phyloP scores from a whole-genome alignment of 2,113 vertebrate genomes.

The Poeciliopsis occidentalis region DNA sequence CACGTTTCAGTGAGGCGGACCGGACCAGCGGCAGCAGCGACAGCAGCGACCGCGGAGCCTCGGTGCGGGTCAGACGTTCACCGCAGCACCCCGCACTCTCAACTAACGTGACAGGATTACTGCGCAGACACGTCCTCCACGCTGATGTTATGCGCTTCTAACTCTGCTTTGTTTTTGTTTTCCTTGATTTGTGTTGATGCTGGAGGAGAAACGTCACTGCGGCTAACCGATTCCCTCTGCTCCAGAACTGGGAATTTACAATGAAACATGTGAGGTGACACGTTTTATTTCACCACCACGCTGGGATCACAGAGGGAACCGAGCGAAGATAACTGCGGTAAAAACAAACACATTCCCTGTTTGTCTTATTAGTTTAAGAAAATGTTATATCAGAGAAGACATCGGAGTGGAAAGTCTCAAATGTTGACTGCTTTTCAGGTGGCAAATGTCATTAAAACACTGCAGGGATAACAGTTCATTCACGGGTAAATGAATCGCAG shows the following conservation, averaged over 20 bases:
- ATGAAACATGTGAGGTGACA: slow-evolving; percentile 72
- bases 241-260: slow-evolving; percentile 61
- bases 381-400: not conserved
- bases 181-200: not conserved
- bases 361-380: not conserved
- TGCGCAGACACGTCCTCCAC: slow-evolving; percentile 19
- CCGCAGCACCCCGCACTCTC: slow-evolving; percentile 14
- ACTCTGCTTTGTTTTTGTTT: not conserved
- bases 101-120: slow-evolving; percentile 17
- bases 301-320: slow-evolving; percentile 30
- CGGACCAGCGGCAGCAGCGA: not conserved
- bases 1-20: not conserved
- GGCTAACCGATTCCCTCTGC: slow-evolving; percentile 40
- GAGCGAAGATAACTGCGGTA: slow-evolving; percentile 35
- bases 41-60: slow-evolving; percentile 27
- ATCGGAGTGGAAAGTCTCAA: no score
- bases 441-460: not conserved
- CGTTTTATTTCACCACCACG: slow-evolving; percentile 12
- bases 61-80: slow-evolving; percentile 28
- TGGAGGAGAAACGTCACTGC: slow-evolving; percentile 42
- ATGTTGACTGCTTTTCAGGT: not conserved
- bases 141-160: not conserved
- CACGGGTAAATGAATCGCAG: not conserved
- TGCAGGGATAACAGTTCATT: not conserved
- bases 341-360: not conserved